These are phyloP conservation scores for Calliopum simillimum DNA, from an alignment of 2,888 invertebrate species.

Conservation along the genomic window DNA sequence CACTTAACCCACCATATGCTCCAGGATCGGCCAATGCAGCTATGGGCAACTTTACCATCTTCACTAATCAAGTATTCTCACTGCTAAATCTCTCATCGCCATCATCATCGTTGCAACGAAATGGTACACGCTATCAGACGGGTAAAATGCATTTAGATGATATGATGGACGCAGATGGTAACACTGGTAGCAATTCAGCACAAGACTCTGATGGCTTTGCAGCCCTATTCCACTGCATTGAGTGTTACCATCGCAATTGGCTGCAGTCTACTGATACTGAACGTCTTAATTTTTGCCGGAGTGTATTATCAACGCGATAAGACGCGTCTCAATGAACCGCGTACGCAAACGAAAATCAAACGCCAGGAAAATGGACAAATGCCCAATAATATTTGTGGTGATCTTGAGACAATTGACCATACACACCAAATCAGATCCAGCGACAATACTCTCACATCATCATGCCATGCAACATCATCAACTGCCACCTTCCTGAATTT, in stretches of 20 bases:
- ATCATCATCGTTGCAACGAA: conserved; percentile 63
- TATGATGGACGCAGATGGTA: conserved; percentile 58
- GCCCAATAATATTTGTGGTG: conserved; percentile 91
- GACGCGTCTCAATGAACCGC: conserved; percentile 76
- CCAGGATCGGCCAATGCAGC: conserved; percentile 56
- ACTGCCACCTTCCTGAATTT: conserved; percentile 86
- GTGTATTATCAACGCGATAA: conserved; percentile 94
- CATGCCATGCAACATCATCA: conserved; percentile 83
- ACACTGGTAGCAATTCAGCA: conserved; percentile 68
- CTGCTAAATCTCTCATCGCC: conserved; percentile 66
- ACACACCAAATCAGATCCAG: conserved; percentile 76
- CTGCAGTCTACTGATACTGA: conserved; percentile 89
- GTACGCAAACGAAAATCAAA: conserved; percentile 74
- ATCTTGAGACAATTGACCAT: conserved; percentile 74
- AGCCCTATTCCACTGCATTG: conserved; percentile 88
- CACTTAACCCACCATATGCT: conserved; percentile 65
- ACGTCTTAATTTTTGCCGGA: conserved; percentile 93
- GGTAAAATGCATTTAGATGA: conserved; percentile 62
- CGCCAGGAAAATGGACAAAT: conserved; percentile 87
- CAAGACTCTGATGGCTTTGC: conserved; percentile 86
- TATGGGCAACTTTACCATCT: conserved; percentile 64
- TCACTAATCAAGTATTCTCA: conserved; percentile 67
- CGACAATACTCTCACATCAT: conserved; percentile 80
- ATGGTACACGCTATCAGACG: conserved; percentile 55
- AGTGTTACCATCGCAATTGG: conserved; percentile 96